Evolutionary conservation across 2,797 vertebrate genomes (phyloP), one percentile per base, ranked within the genome.

Genomic region (Etheostoma nigrum): DNA sequence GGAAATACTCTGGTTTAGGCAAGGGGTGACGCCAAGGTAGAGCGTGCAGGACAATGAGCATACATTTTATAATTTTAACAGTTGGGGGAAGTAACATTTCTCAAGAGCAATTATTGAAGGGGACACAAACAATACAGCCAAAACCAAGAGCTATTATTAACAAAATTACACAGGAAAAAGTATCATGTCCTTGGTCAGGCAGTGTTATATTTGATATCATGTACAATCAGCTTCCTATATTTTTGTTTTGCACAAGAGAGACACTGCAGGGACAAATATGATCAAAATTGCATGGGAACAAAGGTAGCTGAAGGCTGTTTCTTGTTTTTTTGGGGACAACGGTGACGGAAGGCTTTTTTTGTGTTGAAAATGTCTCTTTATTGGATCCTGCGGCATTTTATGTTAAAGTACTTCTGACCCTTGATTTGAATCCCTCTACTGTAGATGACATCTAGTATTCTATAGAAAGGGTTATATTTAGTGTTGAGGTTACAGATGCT

Each of bases 241-340:
- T 30, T 21, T 12, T 53, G 12, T 30, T 51, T 48, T 58, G 42
- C 51, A 60, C 58, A 63, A 44, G 18, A 64, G 30, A 74, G 62
- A 61, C 74, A 48, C 73, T 42, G 66, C 72, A 64, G 75, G 62
- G 75, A 78, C 77, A 80, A 82, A 88, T 44, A 78, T 87, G 67
- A 89, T 88, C 68, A 78, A 63, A 84, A 65, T 33, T 12, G 0
- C 48, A 66, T 48, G 21, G 42, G 79, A 78, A 80, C 74, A 2
- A 51, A 78, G 19, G 45, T 45, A 67, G 74, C 85, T 73, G 57
- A 65, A 48, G 81, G 86, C 76, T 63, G 25, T 83, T 82, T 67
- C 63, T 54, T 19, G 53, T 11, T 75, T 71, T 61, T 44, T 49
- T 13, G 33, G 70, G 66, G 72, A 78, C 67, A 4, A 75, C 72